Conservation (phyloP, 2,888 invertebrate genomes). For the Phyllotreta striolata region DNA sequence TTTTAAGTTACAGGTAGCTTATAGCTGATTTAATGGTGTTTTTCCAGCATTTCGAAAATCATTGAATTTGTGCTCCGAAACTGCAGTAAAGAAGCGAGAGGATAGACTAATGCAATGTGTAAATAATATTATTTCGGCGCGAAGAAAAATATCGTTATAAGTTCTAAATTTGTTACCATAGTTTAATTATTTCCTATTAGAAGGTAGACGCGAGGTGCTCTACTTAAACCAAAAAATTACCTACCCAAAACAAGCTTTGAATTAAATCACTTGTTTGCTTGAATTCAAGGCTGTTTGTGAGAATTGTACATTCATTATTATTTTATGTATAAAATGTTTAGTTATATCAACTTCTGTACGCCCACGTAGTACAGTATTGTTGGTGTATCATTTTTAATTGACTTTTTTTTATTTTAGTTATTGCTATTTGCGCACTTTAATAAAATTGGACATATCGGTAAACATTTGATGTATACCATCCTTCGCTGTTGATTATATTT, state of each 20-base stretch:
- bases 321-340: no score
- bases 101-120: conserved; percentile 13
- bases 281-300: no score
- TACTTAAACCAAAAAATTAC: background rate
- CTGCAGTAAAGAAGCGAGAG: conserved; percentile 9
- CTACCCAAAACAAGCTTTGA: background rate
- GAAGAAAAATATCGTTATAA: conserved; percentile 9
- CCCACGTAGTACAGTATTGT: no score
- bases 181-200: conserved; percentile 7
- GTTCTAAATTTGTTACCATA: conserved; percentile 17
- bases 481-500: background rate
- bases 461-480: background rate
- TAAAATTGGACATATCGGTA: no score
- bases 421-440: no score
- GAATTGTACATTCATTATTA: no score
- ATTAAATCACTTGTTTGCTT: background rate
- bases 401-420: no score
- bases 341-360: no score
- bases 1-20: conserved; percentile 1
- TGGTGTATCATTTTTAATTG: no score
- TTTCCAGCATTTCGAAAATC: background rate
- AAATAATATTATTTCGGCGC: background rate
- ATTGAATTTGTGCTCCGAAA: conserved; percentile 5
- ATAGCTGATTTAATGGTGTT: background rate
- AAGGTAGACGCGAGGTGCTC: background rate